phyloP scores from a whole-genome alignment of 2,888 invertebrate species.

The Lydus trimaculatus region DNA sequence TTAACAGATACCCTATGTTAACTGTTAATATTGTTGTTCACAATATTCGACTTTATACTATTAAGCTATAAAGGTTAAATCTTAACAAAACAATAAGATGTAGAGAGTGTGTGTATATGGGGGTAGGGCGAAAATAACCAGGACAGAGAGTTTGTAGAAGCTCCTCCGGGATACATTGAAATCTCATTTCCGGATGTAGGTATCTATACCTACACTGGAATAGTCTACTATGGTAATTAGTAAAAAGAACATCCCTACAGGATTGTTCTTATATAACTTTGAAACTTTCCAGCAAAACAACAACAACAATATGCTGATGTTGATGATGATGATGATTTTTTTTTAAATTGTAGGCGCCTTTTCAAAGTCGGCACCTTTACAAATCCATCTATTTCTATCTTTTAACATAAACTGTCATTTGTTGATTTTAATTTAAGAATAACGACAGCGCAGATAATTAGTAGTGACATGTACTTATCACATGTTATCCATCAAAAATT shows the following conservation, averaged over 20 bases:
- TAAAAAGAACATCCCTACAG: constrained; percentile 49
- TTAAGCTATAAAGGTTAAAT: constrained; percentile 5
- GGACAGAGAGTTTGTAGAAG: constrained; percentile 46
- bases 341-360: neutral
- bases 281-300: constrained; percentile 4
- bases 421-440: constrained; percentile 25
- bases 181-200: constrained; percentile 60
- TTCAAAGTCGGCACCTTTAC: neutral
- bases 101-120: constrained; percentile 17
- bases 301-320: neutral
- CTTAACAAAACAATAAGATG: neutral
- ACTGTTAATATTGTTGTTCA: constrained; percentile 53
- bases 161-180: constrained; percentile 62
- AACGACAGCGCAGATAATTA: constrained; percentile 24
- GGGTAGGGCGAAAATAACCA: constrained; percentile 30
- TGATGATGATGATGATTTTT: neutral
- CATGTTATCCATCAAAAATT: constrained; percentile 42
- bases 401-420: constrained; percentile 7
- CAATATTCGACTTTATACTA: constrained; percentile 45
- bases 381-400: neutral
- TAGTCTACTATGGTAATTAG: constrained; percentile 55
- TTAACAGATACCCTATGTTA: constrained; percentile 60
- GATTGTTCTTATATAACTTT: constrained; percentile 42
- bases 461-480: constrained; percentile 26
- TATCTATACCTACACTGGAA: constrained; percentile 36